Percentiles rank a stretch among this genome's conserved stretches.
Conservation (phyloP, 2,113 vertebrate species). For the Poicephalus meyeri region DNA sequence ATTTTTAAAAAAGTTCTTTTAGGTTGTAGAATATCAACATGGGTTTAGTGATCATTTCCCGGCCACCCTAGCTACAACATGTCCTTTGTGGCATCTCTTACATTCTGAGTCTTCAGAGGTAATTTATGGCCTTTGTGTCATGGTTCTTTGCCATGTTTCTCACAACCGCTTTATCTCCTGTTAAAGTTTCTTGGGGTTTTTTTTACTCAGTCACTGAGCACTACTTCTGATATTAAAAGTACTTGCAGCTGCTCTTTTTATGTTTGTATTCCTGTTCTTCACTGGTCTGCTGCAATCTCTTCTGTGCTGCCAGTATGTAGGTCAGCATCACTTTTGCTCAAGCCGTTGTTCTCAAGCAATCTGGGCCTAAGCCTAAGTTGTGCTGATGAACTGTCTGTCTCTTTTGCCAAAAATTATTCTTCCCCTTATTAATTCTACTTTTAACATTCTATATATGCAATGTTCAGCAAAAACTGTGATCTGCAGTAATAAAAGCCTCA, state of each 20-base stretch:
- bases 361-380: neutral
- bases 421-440: conserved; percentile 46
- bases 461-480: conserved; percentile 64
- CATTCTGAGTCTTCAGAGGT: neutral
- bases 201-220: neutral
- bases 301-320: conserved; percentile 39
- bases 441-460: conserved; percentile 37
- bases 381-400: conserved; percentile 15
- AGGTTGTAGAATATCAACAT: neutral
- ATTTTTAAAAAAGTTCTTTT: neutral
- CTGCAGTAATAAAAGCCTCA: conserved; percentile 55
- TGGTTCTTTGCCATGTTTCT: neutral
- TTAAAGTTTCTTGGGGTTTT: neutral
- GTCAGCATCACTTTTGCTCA: conserved; percentile 37
- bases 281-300: neutral
- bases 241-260: conserved; percentile 35
- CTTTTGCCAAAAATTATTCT: conserved; percentile 36
- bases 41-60: neutral
- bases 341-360: neutral
- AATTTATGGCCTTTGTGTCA: neutral
- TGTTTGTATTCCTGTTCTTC: neutral
- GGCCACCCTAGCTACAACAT: neutral
- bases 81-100: neutral
- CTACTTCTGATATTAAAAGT: conserved; percentile 1
- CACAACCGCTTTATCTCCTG: neutral